A percentile compares a stretch with the other conserved stretches of the same genome.
Evolutionary conservation across 37 sponge, comb jelly and placozoan genomes (phyloP).

Genomic region (Ianthella basta): DNA sequence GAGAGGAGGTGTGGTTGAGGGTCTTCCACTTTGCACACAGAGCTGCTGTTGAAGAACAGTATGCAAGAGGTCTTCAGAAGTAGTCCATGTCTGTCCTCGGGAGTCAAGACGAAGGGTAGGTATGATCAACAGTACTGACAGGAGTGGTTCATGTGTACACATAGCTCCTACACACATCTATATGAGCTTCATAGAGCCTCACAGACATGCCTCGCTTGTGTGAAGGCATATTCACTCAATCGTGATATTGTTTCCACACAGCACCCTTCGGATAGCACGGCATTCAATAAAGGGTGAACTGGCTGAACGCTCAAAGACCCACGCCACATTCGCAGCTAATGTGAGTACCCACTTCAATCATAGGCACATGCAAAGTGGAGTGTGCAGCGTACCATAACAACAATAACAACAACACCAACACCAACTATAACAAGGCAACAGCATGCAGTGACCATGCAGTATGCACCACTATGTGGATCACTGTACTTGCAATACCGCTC

Average conservation of each 20-base stretch:
- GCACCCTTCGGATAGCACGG: constrained; percentile 70
- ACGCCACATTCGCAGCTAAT: constrained; percentile 57
- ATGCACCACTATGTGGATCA: too few relatives aligned
- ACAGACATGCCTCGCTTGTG: background rate
- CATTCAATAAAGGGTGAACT: constrained; percentile 61
- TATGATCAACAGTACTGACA: background rate
- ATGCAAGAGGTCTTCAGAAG: constrained; percentile 58
- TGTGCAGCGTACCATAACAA: too few relatives aligned
- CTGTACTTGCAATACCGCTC: too few relatives aligned
- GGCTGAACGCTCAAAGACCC: constrained; percentile 56
- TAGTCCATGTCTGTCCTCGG: constrained; percentile 74
- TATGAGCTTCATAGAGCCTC: background rate
- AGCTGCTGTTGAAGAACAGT: constrained; percentile 80
- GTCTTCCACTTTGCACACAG: constrained; percentile 17
- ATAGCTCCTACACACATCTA: background rate
- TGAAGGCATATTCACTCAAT: background rate
- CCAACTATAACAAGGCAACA: too few relatives aligned
- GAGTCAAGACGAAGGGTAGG: constrained; percentile 77
- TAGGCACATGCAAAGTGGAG: too few relatives aligned
- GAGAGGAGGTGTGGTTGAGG: background rate
- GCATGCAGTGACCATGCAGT: too few relatives aligned
- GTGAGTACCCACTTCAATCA: constrained; percentile 29
- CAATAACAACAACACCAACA: too few relatives aligned
- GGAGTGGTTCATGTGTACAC: background rate
- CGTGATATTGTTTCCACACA: background rate